phyloP scores from a whole-genome alignment of 2,888 invertebrate genomes.

The Pristionchus entomophagus region DNA sequence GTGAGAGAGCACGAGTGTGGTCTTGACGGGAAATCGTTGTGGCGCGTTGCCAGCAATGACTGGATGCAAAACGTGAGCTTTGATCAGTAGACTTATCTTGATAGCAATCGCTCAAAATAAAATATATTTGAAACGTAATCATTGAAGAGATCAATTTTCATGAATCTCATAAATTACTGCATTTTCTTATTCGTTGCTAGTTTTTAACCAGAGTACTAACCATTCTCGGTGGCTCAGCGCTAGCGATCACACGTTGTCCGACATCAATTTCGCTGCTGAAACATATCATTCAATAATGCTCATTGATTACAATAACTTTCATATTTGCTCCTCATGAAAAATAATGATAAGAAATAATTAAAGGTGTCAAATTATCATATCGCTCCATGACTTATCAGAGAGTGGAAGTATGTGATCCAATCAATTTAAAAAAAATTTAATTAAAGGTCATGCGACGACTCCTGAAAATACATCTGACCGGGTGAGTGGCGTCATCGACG shows the following conservation, averaged over 20 bases:
- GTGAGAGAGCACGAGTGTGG: too few species aligned
- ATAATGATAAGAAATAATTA: not conserved
- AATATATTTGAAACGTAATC: not conserved
- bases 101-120: too few species aligned
- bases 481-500: slow-evolving; percentile 23
- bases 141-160: too few species aligned
- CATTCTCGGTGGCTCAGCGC: slow-evolving; percentile 28
- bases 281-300: not conserved
- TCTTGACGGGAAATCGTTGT: too few species aligned
- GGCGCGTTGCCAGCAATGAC: too few species aligned
- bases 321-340: not conserved
- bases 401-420: not conserved
- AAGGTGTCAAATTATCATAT: too few species aligned
- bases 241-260: not conserved
- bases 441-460: not conserved
- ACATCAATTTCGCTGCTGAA: slow-evolving; percentile 43
- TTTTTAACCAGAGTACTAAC: too few species aligned
- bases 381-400: not conserved
- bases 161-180: too few species aligned
- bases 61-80: too few species aligned
- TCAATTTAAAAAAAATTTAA: not conserved
- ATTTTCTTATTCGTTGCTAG: too few species aligned
- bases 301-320: not conserved
- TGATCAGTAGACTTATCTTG: too few species aligned
- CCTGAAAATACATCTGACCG: not conserved